These are phyloP conservation scores for Aegithalos caudatus DNA, from an alignment of 2,113 vertebrate species.

Conservation along the genomic window DNA sequence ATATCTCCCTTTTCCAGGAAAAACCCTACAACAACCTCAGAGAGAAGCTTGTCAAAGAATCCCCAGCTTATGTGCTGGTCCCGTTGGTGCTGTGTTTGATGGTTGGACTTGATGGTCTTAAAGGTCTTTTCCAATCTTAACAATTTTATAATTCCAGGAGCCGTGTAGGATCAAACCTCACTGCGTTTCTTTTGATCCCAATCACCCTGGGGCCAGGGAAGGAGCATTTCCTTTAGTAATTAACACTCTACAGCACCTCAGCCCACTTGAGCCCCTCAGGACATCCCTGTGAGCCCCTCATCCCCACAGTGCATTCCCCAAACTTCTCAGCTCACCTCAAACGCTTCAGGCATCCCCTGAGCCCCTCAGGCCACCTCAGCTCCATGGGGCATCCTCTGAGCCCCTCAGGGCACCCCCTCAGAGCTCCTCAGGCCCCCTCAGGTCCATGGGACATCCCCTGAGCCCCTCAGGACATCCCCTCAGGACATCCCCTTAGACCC, in stretches of 20 bases:
- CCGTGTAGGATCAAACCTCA: fast-evolving
- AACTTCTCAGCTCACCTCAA: background rate
- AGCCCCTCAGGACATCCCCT: background rate
- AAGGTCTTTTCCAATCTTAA: background rate
- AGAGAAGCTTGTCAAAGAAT: background rate
- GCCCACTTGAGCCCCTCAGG: background rate
- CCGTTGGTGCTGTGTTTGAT: fast-evolving
- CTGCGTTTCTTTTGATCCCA: background rate
- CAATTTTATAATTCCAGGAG: background rate
- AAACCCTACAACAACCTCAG: background rate
- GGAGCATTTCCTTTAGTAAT: background rate
- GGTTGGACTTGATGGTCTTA: background rate
- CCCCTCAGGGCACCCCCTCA: fast-evolving
- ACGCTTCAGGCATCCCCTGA: background rate
- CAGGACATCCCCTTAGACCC: too few relatives aligned
- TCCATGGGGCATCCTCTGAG: background rate
- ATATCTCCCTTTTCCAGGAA: background rate
- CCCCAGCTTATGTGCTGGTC: fast-evolving
- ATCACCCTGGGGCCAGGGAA: background rate
- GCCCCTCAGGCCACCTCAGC: background rate
- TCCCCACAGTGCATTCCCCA: too few relatives aligned
- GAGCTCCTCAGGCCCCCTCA: background rate
- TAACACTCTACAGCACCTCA: background rate
- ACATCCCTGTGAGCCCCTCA: background rate
- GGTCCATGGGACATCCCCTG: fast-evolving